phyloP scores from a whole-genome alignment of 2,888 invertebrate species.

The Bugula neritina region DNA sequence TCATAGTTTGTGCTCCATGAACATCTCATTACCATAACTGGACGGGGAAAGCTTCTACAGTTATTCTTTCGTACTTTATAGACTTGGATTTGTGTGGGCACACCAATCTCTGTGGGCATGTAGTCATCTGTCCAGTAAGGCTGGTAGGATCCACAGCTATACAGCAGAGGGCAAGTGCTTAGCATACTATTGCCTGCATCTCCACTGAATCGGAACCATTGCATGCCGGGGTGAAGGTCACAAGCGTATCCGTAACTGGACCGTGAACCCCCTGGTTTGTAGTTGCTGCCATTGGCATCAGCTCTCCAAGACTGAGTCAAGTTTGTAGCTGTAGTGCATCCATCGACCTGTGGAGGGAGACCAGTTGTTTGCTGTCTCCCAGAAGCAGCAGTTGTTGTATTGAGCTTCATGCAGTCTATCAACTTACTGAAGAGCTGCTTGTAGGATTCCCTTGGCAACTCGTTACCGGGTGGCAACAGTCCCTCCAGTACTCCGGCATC shows the following conservation, averaged over 20 bases:
- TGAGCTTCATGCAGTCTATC: no score
- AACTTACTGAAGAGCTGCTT: no score
- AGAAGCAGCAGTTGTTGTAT: no score
- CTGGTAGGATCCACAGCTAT: background rate
- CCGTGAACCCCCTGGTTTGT: background rate
- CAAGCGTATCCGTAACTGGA: background rate
- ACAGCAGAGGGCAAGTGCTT: background rate
- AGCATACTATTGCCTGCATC: constrained; percentile 16
- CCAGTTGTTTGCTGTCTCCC: no score
- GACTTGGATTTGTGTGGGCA: background rate
- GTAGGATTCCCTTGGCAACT: no score
- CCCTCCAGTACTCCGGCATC: no score
- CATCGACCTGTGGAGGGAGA: no score
- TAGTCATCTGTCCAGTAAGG: constrained; percentile 4
- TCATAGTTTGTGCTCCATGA: constrained; percentile 9
- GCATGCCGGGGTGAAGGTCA: background rate
- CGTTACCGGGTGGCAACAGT: no score
- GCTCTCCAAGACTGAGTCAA: background rate
- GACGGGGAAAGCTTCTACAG: background rate
- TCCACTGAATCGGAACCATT: constrained; percentile 14
- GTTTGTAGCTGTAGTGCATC: constrained; percentile 1
- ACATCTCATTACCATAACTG: background rate
- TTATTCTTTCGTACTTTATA: background rate
- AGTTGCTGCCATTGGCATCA: background rate
- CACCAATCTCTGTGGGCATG: background rate